Evolutionary conservation across 2,888 invertebrate genomes (phyloP).

Genomic region (Fragum sueziense): DNA sequence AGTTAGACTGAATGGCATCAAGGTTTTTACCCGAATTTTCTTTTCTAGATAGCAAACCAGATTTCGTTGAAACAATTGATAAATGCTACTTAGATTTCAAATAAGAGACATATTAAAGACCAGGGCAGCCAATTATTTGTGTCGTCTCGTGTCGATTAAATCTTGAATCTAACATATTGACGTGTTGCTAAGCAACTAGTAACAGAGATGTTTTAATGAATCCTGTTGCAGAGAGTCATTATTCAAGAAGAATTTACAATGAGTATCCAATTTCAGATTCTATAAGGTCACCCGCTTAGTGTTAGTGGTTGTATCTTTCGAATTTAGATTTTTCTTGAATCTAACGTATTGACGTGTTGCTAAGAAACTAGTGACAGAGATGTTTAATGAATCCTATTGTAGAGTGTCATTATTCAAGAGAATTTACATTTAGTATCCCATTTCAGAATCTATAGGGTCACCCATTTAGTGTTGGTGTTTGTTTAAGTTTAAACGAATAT

Average conservation of each 20-base stretch:
- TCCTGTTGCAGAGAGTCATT: conserved; percentile 34
- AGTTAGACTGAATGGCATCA: no score
- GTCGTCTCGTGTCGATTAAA: conserved; percentile 1
- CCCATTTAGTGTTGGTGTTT: no score
- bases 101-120: conserved; percentile 7
- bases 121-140: not conserved
- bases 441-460: conserved; percentile 1
- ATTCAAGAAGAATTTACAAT: conserved; percentile 10
- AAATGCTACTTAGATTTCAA: not conserved
- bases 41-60: no score
- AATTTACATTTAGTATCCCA: conserved; percentile 5
- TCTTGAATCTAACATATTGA: conserved; percentile 33
- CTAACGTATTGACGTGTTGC: conserved; percentile 46
- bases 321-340: not conserved
- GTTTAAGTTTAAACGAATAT: no score
- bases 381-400: conserved; percentile 38
- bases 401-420: conserved; percentile 8
- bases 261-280: conserved; percentile 12
- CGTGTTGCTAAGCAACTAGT: conserved; percentile 52
- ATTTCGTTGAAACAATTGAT: conserved; percentile 11
- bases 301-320: not conserved
- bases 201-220: conserved; percentile 42
- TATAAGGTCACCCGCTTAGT: conserved; percentile 7
- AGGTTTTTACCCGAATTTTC: no score
- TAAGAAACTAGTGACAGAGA: conserved; percentile 45